Conservation (phyloP, 2,113 vertebrate genomes). For the Lepisosteus oculatus region DNA sequence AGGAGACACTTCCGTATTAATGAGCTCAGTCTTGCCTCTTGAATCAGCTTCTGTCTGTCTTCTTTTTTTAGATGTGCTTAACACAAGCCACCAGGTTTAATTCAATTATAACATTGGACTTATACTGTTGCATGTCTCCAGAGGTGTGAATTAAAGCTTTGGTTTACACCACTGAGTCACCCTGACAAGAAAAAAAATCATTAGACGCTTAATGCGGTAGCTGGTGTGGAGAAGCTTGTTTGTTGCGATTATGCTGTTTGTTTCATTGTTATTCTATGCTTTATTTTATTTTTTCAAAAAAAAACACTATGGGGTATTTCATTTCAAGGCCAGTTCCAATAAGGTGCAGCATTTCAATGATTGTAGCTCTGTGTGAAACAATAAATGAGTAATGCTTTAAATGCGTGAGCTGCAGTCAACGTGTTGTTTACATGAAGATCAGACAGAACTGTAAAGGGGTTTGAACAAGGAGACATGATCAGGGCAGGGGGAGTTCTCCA, state of each 20-base stretch:
- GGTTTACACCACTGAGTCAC: constrained; percentile 67
- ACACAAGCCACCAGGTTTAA: constrained; percentile 50
- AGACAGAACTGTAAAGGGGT: neutral
- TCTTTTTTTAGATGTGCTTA: constrained; percentile 19
- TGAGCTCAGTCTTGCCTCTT: neutral
- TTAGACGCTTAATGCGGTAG: constrained; percentile 38
- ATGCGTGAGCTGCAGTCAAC: constrained; percentile 41
- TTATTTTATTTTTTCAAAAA: constrained; percentile 38
- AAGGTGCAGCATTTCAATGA: constrained; percentile 27
- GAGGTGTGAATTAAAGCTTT: constrained; percentile 65
- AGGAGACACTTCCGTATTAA: constrained; percentile 1
- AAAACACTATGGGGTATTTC: constrained; percentile 57
- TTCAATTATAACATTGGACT: constrained; percentile 50
- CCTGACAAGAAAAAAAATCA: constrained; percentile 52
- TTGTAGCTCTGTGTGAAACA: constrained; percentile 58
- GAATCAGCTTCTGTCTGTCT: constrained; percentile 1
- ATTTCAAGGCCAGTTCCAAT: constrained; percentile 2
- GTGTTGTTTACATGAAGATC: constrained; percentile 29
- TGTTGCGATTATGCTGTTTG: constrained; percentile 53
- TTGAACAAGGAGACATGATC: constrained; percentile 8
- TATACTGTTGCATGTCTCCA: constrained; percentile 50
- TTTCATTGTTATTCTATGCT: constrained; percentile 66
- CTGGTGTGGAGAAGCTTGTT: constrained; percentile 57
- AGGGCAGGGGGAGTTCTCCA: neutral
- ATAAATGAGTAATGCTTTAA: constrained; percentile 43